Evolutionary conservation across 2,797 vertebrate species (phyloP).

Genomic region (Podargus strigoides): DNA sequence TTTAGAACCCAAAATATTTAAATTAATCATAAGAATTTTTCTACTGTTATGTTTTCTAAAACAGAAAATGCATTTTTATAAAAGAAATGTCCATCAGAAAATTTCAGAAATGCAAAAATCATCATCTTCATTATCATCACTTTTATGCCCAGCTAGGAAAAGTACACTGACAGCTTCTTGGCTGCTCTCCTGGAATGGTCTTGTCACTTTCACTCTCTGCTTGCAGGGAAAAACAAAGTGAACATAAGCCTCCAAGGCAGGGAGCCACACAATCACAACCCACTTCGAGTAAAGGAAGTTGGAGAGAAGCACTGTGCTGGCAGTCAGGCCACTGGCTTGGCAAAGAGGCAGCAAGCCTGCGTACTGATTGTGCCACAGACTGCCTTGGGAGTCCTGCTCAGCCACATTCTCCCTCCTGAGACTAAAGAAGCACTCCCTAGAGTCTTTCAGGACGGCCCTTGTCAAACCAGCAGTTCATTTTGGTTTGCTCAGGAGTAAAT

Average conservation of each 20-base stretch:
- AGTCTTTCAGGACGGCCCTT: background rate
- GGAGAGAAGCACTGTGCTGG: background rate
- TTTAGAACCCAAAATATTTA: background rate
- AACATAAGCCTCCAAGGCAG: conserved; percentile 26
- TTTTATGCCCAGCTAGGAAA: conserved; percentile 1
- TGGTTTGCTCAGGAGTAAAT: background rate
- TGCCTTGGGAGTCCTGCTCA: background rate
- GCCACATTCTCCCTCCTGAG: rapidly evolving
- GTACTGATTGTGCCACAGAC: rapidly evolving
- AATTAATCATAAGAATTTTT: background rate
- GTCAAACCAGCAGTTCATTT: background rate
- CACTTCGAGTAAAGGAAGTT: background rate
- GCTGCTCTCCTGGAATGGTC: conserved; percentile 26
- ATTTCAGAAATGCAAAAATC: background rate
- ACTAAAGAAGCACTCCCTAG: background rate
- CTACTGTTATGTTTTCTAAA: background rate
- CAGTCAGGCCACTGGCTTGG: background rate
- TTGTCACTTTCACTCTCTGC: conserved; percentile 8
- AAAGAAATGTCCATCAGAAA: background rate
- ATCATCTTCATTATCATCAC: background rate
- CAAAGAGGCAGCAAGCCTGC: background rate
- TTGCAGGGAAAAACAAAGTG: background rate
- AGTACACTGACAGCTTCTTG: conserved; percentile 13
- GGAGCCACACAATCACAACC: background rate
- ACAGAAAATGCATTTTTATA: background rate